Percentiles rank a stretch among this genome's conserved stretches.
Evolutionary conservation across 2,888 invertebrate species (phyloP).

Genomic region (Apomyelois bistriatella): DNA sequence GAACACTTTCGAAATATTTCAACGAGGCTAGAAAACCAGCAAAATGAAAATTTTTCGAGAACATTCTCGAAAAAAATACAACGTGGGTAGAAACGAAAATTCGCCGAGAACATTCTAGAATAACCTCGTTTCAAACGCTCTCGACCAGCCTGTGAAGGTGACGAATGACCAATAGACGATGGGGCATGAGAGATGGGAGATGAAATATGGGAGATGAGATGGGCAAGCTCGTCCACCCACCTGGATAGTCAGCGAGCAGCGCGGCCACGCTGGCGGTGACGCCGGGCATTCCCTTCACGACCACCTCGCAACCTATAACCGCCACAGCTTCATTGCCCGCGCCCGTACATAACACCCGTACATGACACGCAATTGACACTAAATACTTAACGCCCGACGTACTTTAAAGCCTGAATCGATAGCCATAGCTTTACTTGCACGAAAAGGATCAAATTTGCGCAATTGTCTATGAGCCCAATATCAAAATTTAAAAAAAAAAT

Average conservation of each 20-base stretch:
- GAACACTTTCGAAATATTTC: too few species aligned
- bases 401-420: background rate
- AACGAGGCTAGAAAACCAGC: too few species aligned
- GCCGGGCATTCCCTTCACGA: slow-evolving; percentile 75
- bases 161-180: background rate
- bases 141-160: too few species aligned
- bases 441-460: background rate
- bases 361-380: background rate
- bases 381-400: background rate
- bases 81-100: too few species aligned
- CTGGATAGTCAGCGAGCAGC: slow-evolving; percentile 86
- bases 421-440: background rate
- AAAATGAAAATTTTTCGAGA: too few species aligned
- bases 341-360: slow-evolving; percentile 13
- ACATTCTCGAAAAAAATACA: too few species aligned
- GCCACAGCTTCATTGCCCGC: slow-evolving; percentile 25
- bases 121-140: too few species aligned
- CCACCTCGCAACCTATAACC: slow-evolving; percentile 50
- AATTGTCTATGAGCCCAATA: too few species aligned
- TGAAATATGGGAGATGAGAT: background rate
- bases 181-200: background rate
- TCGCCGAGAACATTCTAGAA: too few species aligned
- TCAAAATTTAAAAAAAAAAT: too few species aligned
- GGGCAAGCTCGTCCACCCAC: slow-evolving; percentile 65
- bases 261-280: slow-evolving; percentile 78